phyloP scores from a whole-genome alignment of 2,113 vertebrate genomes.

The Pongo abelii region DNA sequence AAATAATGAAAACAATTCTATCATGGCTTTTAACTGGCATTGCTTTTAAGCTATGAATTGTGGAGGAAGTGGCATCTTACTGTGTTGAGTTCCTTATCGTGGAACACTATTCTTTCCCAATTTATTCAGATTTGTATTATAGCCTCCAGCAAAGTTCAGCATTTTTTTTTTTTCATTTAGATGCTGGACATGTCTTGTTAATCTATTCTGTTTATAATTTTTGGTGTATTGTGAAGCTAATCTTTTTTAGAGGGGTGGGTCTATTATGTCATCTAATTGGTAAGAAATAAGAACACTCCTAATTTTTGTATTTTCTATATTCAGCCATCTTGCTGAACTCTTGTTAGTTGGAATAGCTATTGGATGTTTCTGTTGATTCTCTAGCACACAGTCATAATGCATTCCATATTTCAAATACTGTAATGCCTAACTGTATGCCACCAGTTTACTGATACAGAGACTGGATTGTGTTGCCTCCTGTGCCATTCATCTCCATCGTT shows the following conservation, averaged over 20 bases:
- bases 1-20: no score
- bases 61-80: background rate
- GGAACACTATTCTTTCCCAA: background rate
- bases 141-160: background rate
- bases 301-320: background rate
- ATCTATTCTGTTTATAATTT: background rate
- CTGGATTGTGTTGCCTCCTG: background rate
- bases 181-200: background rate
- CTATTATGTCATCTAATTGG: background rate
- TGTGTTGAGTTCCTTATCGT: background rate
- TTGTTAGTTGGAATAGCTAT: no score
- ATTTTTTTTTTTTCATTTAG: background rate
- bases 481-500: rapidly evolving
- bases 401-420: rapidly evolving
- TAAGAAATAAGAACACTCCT: background rate
- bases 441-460: rapidly evolving
- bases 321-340: background rate
- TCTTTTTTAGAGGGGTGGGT: background rate
- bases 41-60: background rate
- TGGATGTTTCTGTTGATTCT: background rate
- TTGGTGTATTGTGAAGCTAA: background rate
- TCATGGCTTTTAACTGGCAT: background rate
- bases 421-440: rapidly evolving
- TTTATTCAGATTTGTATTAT: background rate
- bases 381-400: rapidly evolving